A percentile compares a stretch with the other conserved stretches of the same genome.
Evolutionary conservation across 2,797 vertebrate genomes (phyloP).

Genomic region (Premnoplex brunnescens): DNA sequence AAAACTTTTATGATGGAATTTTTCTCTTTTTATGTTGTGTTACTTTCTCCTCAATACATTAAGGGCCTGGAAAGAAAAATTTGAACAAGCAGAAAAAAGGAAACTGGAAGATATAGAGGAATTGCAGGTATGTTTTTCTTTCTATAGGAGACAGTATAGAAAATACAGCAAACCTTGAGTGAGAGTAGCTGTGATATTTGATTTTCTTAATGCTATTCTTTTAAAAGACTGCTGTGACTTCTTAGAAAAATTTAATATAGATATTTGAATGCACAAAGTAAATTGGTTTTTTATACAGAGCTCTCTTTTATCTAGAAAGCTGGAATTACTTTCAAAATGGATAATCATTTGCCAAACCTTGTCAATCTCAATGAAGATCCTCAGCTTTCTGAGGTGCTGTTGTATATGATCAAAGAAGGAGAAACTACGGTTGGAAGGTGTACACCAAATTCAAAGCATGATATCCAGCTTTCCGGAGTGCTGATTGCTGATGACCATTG

Average conservation of each 20-base stretch:
- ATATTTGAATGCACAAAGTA: background rate
- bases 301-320: slow-evolving; percentile 81
- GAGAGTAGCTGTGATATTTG: background rate
- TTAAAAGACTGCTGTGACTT: background rate
- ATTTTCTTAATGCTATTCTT: background rate
- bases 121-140: slow-evolving; percentile 81
- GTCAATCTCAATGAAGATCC: slow-evolving; percentile 98
- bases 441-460: slow-evolving; percentile 79
- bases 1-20: background rate
- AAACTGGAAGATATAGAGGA: slow-evolving; percentile 91
- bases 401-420: slow-evolving; percentile 96
- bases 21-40: background rate
- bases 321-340: slow-evolving; percentile 92
- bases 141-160: background rate
- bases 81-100: slow-evolving; percentile 90
- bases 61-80: slow-evolving; percentile 92
- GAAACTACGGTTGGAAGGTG: slow-evolving; percentile 89
- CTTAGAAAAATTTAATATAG: background rate
- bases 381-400: slow-evolving; percentile 94
- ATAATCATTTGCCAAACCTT: slow-evolving; percentile 91
- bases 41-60: background rate
- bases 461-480: slow-evolving; percentile 91
- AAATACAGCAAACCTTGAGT: background rate
- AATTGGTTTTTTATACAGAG: background rate
- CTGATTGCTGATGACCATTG: slow-evolving; percentile 94